Evolutionary conservation across 2,888 invertebrate species (phyloP).

Genomic region (Chymomyza amoena): DNA sequence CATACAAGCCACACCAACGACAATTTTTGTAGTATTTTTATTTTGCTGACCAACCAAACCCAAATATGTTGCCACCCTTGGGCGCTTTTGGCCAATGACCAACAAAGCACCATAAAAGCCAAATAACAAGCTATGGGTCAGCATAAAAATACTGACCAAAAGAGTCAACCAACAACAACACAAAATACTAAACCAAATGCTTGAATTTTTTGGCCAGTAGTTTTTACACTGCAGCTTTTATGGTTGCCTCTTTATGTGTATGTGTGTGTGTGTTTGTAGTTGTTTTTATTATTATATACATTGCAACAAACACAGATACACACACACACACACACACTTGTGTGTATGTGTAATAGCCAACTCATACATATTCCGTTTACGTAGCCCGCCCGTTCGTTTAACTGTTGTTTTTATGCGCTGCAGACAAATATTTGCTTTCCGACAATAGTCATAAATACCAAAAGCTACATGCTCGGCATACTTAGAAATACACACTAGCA

Average conservation of each 20-base stretch:
- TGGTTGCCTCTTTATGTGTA: background rate
- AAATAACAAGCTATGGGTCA: constrained; percentile 42
- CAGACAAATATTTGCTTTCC: constrained; percentile 79
- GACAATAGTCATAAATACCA: constrained; percentile 79
- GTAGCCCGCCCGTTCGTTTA: constrained; percentile 72
- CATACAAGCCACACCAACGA: background rate
- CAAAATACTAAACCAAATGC: constrained; percentile 39
- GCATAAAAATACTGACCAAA: constrained; percentile 51
- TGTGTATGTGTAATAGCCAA: background rate
- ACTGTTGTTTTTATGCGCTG: constrained; percentile 78
- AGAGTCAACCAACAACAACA: constrained; percentile 32
- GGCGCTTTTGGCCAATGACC: background rate
- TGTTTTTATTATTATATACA: constrained; percentile 26
- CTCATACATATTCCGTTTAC: constrained; percentile 75
- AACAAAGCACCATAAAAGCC: constrained; percentile 16
- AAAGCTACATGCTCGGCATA: constrained; percentile 78
- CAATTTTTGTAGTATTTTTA: background rate
- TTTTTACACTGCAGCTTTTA: constrained; percentile 42
- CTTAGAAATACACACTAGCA: constrained; percentile 67
- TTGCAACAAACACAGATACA: constrained; percentile 14
- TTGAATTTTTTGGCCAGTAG: constrained; percentile 59
- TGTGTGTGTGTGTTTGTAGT: constrained; percentile 25
- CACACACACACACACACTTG: constrained; percentile 2
- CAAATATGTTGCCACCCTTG: background rate
- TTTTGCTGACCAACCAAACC: background rate